phyloP scores from a whole-genome alignment of 2,888 invertebrate species.

The Standfussiana lucernea region DNA sequence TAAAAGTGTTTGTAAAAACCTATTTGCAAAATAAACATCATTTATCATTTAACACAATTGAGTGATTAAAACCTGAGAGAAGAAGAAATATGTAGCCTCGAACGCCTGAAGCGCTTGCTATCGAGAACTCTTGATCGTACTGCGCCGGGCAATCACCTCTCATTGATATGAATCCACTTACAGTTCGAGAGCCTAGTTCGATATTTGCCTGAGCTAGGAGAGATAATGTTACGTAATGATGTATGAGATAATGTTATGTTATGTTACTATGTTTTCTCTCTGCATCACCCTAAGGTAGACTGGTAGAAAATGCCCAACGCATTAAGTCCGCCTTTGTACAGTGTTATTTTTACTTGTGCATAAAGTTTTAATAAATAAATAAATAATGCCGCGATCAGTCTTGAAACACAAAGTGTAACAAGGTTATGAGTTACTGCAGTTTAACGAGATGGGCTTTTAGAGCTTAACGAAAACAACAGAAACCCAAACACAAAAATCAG shows the following conservation, averaged over 20 bases:
- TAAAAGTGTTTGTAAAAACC: no score
- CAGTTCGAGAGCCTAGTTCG: conserved; percentile 18
- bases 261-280: no score
- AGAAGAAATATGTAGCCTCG: background rate
- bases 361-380: no score
- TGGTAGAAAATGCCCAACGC: no score
- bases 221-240: no score
- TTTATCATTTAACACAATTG: no score
- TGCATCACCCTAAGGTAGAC: no score
- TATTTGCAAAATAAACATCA: no score
- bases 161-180: conserved; percentile 4
- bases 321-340: no score
- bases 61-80: conserved; percentile 5
- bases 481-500: conserved; percentile 5
- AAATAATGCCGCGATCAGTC: background rate
- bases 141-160: background rate
- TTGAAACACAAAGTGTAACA: background rate
- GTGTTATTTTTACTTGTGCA: no score
- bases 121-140: conserved; percentile 4
- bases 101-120: conserved; percentile 15
- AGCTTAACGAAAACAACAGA: background rate
- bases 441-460: background rate
- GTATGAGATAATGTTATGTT: no score
- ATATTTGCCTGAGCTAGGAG: background rate
- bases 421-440: background rate